phyloP scores from a whole-genome alignment of 2,888 invertebrate genomes.

The Ypsolopha sequella region DNA sequence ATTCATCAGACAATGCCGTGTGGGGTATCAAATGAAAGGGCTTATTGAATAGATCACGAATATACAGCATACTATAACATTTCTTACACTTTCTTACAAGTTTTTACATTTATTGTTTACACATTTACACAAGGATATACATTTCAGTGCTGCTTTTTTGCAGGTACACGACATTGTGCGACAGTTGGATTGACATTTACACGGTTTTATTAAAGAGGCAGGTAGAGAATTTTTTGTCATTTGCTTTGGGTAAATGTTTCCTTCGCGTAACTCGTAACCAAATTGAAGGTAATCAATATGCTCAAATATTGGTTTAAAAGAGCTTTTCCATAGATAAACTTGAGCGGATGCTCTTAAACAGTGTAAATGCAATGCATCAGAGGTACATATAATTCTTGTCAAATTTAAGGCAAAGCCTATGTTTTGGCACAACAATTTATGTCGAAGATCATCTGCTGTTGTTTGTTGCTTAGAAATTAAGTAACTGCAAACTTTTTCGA shows the following conservation, averaged over 20 bases:
- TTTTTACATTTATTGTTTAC: background rate
- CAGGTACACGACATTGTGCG: background rate
- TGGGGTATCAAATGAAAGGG: too few relatives aligned
- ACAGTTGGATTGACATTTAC: background rate
- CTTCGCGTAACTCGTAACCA: background rate
- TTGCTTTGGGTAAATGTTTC: background rate
- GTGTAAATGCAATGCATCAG: background rate
- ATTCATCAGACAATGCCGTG: too few relatives aligned
- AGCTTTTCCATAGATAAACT: background rate
- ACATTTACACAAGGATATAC: background rate
- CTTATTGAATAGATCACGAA: too few relatives aligned
- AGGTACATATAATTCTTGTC: background rate
- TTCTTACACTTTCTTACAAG: background rate
- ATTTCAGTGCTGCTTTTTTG: background rate
- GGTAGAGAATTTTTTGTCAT: background rate
- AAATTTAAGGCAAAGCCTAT: background rate
- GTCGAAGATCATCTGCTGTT: background rate
- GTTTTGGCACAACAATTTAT: background rate
- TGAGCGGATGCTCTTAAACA: background rate
- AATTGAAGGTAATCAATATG: background rate
- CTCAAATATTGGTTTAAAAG: background rate
- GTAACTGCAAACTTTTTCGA: background rate
- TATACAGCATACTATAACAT: too few relatives aligned
- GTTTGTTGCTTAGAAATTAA: background rate
- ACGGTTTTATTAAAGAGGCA: background rate